phyloP scores from a whole-genome alignment of 2,888 invertebrate genomes.

The Neria commutata region DNA sequence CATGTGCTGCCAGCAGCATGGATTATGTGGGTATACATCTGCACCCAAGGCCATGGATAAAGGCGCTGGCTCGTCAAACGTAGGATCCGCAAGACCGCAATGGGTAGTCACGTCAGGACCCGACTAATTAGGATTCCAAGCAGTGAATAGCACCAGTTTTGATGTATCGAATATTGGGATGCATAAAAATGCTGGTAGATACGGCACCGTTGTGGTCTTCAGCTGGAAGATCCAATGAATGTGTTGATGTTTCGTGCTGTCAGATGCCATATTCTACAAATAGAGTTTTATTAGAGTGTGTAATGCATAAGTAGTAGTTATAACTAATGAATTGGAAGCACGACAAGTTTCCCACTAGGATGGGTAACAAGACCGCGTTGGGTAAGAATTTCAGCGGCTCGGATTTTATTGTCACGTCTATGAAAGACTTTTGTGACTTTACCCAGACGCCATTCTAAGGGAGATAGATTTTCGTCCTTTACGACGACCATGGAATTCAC shows the following conservation, averaged over 20 bases:
- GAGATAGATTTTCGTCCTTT: neutral
- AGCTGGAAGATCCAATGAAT: no score
- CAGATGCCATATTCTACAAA: no score
- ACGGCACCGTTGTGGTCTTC: no score
- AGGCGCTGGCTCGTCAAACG: neutral
- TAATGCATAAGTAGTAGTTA: no score
- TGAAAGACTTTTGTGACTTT: neutral
- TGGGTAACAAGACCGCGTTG: neutral
- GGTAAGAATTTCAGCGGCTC: neutral
- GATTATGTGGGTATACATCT: neutral
- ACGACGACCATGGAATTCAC: neutral
- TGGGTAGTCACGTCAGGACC: neutral
- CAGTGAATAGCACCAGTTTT: no score
- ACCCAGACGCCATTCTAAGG: constrained; percentile 6
- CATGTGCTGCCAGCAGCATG: no score
- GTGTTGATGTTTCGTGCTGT: no score
- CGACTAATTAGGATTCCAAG: no score
- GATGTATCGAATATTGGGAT: no score
- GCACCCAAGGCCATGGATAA: neutral
- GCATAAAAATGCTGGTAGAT: no score
- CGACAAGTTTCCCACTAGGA: constrained; percentile 2
- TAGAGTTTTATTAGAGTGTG: no score
- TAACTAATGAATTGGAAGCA: neutral
- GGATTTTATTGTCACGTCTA: neutral
- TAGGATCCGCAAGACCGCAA: neutral